A percentile compares a stretch with the other conserved stretches of the same genome.
Evolutionary conservation across 1,140 invertebrate genomes (phyloP).

Genomic region (Pseudomyrmex flavicornis): DNA sequence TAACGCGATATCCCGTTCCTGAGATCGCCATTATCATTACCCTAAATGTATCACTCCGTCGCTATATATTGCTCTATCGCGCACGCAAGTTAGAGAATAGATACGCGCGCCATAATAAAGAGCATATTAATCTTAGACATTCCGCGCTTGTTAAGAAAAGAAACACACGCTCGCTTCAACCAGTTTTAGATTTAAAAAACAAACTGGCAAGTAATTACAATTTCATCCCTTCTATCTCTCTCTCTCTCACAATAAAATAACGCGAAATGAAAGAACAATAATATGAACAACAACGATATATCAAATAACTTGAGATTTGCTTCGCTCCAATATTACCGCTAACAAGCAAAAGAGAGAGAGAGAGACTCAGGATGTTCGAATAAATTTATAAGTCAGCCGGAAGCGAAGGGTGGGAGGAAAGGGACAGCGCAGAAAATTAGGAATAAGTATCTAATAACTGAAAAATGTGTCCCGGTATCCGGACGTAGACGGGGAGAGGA

Average conservation of each 20-base stretch:
- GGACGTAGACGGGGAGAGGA: conserved; percentile 3
- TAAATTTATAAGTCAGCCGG: conserved; percentile 39
- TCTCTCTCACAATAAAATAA: conserved; percentile 5
- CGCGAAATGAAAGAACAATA: neutral
- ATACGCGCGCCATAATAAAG: neutral
- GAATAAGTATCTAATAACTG: conserved; percentile 78
- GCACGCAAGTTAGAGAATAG: neutral
- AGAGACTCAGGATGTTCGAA: neutral
- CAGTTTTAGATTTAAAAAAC: neutral
- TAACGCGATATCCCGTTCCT: conserved; percentile 39
- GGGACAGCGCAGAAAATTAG: conserved; percentile 67
- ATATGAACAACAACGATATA: neutral
- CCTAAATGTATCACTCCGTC: conserved; percentile 2
- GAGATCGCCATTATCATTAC: conserved; percentile 48
- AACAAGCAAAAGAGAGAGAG: neutral
- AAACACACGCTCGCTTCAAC: neutral
- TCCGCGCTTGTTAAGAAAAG: neutral
- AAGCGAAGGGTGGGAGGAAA: conserved; percentile 47
- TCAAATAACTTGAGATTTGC: neutral
- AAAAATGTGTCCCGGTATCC: conserved; percentile 74
- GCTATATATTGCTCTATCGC: neutral
- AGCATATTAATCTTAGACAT: neutral
- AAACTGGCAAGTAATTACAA: neutral
- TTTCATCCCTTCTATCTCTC: neutral
- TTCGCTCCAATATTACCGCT: neutral